Evolutionary conservation across 2,797 vertebrate species (phyloP).

Genomic region (Aphelocoma californica): DNA sequence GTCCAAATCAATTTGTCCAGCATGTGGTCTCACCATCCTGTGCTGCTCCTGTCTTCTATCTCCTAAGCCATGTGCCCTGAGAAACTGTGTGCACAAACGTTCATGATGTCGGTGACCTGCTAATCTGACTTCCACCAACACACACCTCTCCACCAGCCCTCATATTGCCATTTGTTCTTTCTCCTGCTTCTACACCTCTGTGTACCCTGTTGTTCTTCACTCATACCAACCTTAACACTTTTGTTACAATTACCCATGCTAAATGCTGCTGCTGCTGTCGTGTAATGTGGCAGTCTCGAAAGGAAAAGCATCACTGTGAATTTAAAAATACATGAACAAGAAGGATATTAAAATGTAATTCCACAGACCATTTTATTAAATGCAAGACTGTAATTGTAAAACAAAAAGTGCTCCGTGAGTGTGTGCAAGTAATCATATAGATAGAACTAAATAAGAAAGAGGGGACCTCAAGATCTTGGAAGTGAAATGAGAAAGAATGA

Average conservation of each 20-base stretch:
- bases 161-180: background rate
- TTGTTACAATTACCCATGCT: background rate
- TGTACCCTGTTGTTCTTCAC: background rate
- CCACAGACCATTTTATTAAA: background rate
- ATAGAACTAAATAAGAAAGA: background rate
- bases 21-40: background rate
- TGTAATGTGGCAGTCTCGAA: background rate
- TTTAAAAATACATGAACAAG: background rate
- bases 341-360: background rate
- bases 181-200: rapidly evolving
- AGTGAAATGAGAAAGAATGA: background rate
- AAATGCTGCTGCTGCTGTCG: background rate
- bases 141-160: background rate
- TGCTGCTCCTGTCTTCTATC: background rate
- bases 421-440: background rate
- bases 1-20: background rate
- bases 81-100: background rate
- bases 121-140: background rate
- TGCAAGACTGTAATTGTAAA: background rate
- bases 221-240: background rate
- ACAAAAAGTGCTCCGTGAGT: background rate
- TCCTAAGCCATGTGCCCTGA: background rate
- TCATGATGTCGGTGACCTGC: background rate
- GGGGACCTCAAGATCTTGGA: background rate
- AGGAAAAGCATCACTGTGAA: background rate